phyloP scores from a whole-genome alignment of 53 echinoderm and acorn worm genomes.

The Pentamera pediparva region DNA sequence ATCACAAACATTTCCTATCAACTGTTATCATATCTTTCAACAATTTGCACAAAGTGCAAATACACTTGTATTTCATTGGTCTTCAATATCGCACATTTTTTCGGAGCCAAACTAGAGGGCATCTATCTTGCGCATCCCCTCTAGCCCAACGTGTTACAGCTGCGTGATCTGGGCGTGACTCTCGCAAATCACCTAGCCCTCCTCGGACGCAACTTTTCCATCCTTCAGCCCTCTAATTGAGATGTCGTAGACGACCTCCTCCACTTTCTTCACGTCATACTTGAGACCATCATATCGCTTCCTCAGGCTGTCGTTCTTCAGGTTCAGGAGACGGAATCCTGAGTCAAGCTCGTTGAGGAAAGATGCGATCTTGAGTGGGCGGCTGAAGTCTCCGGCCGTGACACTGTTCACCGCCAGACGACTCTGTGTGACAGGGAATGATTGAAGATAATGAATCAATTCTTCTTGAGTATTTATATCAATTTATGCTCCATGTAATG shows the following conservation, averaged over 20 bases:
- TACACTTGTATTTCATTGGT: too few species aligned
- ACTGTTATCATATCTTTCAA: too few species aligned
- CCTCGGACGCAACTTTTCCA: not conserved
- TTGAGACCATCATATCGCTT: slow-evolving; percentile 96
- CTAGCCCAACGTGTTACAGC: too few species aligned
- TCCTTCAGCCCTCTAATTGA: slow-evolving; percentile 72
- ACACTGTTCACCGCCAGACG: slow-evolving; percentile 97
- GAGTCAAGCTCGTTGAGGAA: slow-evolving; percentile 86
- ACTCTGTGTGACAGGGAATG: slow-evolving; percentile 18
- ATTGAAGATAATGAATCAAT: too few species aligned
- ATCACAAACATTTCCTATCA: too few species aligned
- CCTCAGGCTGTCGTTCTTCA: slow-evolving; percentile 93
- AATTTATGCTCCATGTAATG: not conserved
- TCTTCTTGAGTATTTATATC: not conserved
- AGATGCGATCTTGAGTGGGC: slow-evolving; percentile 72
- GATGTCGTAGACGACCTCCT: slow-evolving; percentile 97
- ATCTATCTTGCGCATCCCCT: too few species aligned
- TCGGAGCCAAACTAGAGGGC: too few species aligned
- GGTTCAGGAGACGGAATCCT: slow-evolving; percentile 93
- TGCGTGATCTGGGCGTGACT: too few species aligned
- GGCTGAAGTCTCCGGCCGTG: slow-evolving; percentile 82
- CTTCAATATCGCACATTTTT: too few species aligned
- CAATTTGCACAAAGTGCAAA: too few species aligned
- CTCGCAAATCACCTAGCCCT: too few species aligned
- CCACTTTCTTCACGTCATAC: slow-evolving; percentile 98